Evolutionary conservation across 1,140 invertebrate genomes (phyloP), one percentile per base, ranked within the genome.

Genomic region (Psix sp.): DNA sequence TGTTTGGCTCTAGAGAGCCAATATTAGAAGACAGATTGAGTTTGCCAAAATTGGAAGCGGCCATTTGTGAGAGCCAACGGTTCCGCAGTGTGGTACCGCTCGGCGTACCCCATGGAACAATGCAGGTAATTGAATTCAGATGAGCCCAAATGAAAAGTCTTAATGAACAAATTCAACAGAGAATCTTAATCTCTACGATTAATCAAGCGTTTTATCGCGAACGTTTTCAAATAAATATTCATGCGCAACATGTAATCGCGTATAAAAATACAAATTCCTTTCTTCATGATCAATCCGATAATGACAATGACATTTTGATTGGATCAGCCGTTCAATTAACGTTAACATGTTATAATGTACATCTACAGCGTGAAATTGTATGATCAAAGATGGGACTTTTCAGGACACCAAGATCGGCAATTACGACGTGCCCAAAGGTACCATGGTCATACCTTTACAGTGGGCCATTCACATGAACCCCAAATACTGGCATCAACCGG

Each of bases 401-500:
- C 21, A 93, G 89, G 90, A 94, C 38, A 89, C 91, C 80, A 9
- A 88, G 88, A 84, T 91, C 85, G 65, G 84, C 82, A 35, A 91
- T 90, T 93, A 81, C 43, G 77, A 81, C 15, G 45, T 87, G 0
- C 89, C 90, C 0, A 88, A 89, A 65, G 89, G 88, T 2, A 87
- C 89, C 0, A 90, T 92, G 90, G 85, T 95, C 1, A 87, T 97
- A 11, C 92, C 95, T 0, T 83, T 96, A 7, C 91, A 95, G 60
- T 96, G 94, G 93, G 92, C 93, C 3, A 87, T 96, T 15, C 94
- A 97, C 79, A 94, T 93, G 88, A 90, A 96, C 81, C 87, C 91
- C 0, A 72, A 86, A 2, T 82, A 89, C 24, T 98, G 94, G 92
- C 66, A 87, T 0, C 84, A 95, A 14, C 95, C 96, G 0, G 89